These are phyloP conservation scores for Cephus rjabovi DNA, from an alignment of 2,888 invertebrate genomes.

Conservation along the genomic window DNA sequence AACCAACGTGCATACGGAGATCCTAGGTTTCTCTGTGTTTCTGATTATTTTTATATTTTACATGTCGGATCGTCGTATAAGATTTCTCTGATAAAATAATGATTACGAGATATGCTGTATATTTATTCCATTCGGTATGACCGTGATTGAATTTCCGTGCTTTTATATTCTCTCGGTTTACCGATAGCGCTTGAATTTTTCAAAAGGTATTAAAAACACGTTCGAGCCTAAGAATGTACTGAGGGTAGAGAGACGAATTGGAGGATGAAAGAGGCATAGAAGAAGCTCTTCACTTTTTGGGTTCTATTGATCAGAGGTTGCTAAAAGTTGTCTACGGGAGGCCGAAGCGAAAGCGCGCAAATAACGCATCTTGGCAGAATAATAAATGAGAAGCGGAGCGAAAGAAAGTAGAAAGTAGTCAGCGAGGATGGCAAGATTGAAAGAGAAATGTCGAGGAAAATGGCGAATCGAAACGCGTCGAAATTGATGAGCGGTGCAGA, in stretches of 20 bases:
- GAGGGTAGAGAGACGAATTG: neutral
- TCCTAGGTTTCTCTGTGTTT: neutral
- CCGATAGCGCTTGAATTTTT: neutral
- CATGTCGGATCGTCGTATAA: neutral
- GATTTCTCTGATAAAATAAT: neutral
- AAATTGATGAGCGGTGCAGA: conserved; percentile 29
- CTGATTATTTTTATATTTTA: neutral
- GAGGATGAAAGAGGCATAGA: neutral
- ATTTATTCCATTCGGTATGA: neutral
- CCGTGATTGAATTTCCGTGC: neutral
- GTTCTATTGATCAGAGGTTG: conserved; percentile 33
- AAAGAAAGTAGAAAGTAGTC: conserved; percentile 45
- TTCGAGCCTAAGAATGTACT: neutral
- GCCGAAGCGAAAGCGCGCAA: conserved; percentile 42
- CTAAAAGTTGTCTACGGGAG: conserved; percentile 15
- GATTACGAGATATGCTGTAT: neutral
- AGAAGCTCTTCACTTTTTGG: conserved; percentile 18
- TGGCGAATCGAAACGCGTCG: conserved; percentile 24
- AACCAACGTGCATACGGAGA: neutral
- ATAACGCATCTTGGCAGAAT: conserved; percentile 55
- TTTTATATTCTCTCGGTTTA: neutral
- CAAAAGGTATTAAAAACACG: neutral
- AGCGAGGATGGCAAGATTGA: conserved; percentile 9
- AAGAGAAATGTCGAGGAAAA: conserved; percentile 18
- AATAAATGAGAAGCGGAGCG: conserved; percentile 51